phyloP scores from a whole-genome alignment of 1,140 invertebrate species.

The Drosophila mauritiana region DNA sequence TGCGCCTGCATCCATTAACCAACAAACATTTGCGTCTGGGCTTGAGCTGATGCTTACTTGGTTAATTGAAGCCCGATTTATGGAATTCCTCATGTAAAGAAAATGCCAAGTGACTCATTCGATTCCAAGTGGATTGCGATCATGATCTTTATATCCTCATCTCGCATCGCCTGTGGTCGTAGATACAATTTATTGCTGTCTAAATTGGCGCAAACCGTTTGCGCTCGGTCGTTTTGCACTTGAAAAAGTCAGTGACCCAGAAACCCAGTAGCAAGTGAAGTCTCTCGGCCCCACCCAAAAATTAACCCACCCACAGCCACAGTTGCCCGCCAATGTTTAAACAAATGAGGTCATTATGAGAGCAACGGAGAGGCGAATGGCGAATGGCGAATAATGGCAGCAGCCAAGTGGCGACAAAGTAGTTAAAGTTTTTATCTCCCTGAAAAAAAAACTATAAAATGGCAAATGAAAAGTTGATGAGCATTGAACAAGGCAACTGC shows the following conservation, averaged over 20 bases:
- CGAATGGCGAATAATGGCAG: slow-evolving; percentile 44
- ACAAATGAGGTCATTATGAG: slow-evolving; percentile 80
- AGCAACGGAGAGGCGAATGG: not conserved
- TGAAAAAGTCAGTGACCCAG: slow-evolving; percentile 66
- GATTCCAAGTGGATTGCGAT: not conserved
- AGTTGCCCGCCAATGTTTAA: slow-evolving; percentile 68
- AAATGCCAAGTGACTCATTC: slow-evolving; percentile 11
- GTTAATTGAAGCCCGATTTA: no score
- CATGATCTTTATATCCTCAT: slow-evolving; percentile 17
- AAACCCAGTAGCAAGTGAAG: slow-evolving; percentile 51
- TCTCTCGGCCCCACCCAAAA: slow-evolving; percentile 5
- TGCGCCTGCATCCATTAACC: not conserved
- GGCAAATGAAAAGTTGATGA: slow-evolving; percentile 81
- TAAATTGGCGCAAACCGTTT: slow-evolving; percentile 64
- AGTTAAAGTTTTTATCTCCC: slow-evolving; percentile 77
- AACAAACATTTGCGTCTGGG: not conserved
- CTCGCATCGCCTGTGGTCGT: slow-evolving; percentile 5
- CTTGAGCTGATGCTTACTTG: not conserved
- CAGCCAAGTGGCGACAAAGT: slow-evolving; percentile 76
- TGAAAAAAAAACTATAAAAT: slow-evolving; percentile 33
- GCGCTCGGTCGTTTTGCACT: slow-evolving; percentile 42
- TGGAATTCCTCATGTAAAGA: not conserved
- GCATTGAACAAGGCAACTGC: slow-evolving; percentile 60
- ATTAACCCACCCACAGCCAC: slow-evolving; percentile 42
- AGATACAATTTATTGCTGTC: slow-evolving; percentile 48